Evolutionary conservation across 2,113 vertebrate species (phyloP).

Genomic region (Anarhynchus alexandrinus): DNA sequence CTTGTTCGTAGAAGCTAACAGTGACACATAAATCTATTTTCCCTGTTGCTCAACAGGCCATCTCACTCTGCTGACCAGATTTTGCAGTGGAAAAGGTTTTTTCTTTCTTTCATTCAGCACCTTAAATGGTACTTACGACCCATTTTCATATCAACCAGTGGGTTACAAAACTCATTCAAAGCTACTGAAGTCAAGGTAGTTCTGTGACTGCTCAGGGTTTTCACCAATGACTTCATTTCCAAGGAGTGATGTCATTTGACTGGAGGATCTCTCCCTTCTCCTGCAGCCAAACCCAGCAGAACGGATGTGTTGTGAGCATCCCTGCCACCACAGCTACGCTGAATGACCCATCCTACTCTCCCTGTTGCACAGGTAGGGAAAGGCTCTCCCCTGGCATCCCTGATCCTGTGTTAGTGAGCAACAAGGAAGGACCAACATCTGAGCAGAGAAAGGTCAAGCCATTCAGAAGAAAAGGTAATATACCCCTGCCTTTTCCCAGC

Average conservation of each 20-base stretch:
- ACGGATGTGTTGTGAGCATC: not conserved
- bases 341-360: not conserved
- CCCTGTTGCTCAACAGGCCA: conserved; percentile 39
- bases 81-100: not conserved
- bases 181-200: not conserved
- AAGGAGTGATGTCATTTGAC: not conserved
- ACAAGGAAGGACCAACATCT: not conserved
- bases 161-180: not conserved
- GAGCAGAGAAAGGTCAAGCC: not conserved
- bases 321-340: accelerated
- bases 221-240: not conserved
- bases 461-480: not conserved
- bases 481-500: not conserved
- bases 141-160: accelerated
- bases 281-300: not conserved
- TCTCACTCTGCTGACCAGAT: not conserved
- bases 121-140: not conserved
- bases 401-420: not conserved
- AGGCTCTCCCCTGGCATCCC: not conserved
- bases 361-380: not conserved
- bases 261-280: not conserved
- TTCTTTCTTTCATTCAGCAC: not conserved
- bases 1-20: not conserved
- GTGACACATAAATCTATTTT: conserved; percentile 52
- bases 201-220: not conserved